Base-by-base conservation (phyloP, 2,888 invertebrate genomes). In the Eristalis arbustorum region DNA sequence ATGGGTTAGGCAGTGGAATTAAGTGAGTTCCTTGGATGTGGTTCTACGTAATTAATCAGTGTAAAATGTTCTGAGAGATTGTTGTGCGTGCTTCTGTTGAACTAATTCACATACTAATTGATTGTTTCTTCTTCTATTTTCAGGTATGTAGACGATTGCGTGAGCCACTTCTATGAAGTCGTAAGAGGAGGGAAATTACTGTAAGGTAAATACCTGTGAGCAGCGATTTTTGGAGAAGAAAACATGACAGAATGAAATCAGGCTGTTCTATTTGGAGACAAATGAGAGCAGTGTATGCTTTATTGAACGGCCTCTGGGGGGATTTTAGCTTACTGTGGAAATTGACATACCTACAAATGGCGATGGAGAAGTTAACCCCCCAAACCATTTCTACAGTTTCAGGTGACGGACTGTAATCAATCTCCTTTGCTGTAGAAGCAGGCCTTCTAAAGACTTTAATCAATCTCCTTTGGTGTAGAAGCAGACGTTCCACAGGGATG, bases 81-180 rank as follows among this genome's bases (percentile, higher is more conserved):
- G 42, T 8, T 28, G 59, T 42, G n/a, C 18, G 6, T 42, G 23
- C 11, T 42, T 42, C 28, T 13, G 37, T 56, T 57, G 34, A 37
- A 74, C 11, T 37, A 23, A 59, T 40, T 59, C 57, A 5, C 18
- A 13, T n/a, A 49, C n/a, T 72, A 18, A 66, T 49, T 68, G 59
- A 59, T 25, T 28, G n/a, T 63, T 23, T 56, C 28, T 63, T 42
- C 63, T 68, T 74, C 25, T 71, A 61, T 42, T 84, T 84, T 31
- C 74, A 84, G 84, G 84, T 84, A 84, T 69, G 79, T 79, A 34
- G 6, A 77, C 62, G 77, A 63, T 13, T 11, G 14, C 25, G 23
- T 25, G 66, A 3, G 37, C 2, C 4, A 22, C 22, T 8, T 61
- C 25, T 61, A 40, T 61, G 25, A 25, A 11, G 57, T 25, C 8